Base-by-base conservation (phyloP, 2,113 vertebrate genomes). In the Sula dactylatra region DNA sequence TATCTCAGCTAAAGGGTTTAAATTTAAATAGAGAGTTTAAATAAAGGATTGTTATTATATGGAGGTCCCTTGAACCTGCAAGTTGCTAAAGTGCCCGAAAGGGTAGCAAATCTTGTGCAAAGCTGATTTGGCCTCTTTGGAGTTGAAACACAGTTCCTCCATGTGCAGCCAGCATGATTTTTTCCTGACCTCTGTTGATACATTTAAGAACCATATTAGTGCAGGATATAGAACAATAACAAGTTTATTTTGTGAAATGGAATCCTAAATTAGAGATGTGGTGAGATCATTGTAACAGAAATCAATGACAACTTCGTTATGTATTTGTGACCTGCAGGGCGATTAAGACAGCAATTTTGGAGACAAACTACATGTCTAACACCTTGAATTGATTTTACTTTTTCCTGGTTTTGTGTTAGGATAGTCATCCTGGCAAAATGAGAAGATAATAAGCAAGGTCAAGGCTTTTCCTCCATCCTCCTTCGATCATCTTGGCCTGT, bases 171-270 rank as follows among this genome's bases (percentile, higher is more conserved):
- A 73, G 49, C 4, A 3, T 65, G 49, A 47, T 79, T 94, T 90
- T 42, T 87, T 87, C 45, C 45, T 93, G 84, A 82, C 61, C 34
- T 93, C 81, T 82, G 25, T 40, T 86, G 77, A 15, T 92, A 72
- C 26, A 25, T 67, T 67, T 93, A 77, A 89, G 81, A 89, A n/a
- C 49, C 19, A 8, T 92, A 77, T 72, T 89, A 87, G 36, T 82
- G 42, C 62, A 38, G 45, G 66, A 86, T 87, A 65, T 78, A 79
- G 92, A 85, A 67, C 82, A 78, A 44, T 93, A 96, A 86, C 27
- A 59, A 79, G 84, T 93, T 93, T 86, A 62, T 86, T 95, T 94
- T 94, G 73, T 95, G 93, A 95, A 94, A 95, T 71, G 18, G 65
- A 85, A 93, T 89, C 66, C 70, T 79, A 62, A 79, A 79, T 92